Evolutionary conservation across 2,797 vertebrate genomes (phyloP), one percentile per base, ranked within the genome.

Genomic region (Sylvia borin): DNA sequence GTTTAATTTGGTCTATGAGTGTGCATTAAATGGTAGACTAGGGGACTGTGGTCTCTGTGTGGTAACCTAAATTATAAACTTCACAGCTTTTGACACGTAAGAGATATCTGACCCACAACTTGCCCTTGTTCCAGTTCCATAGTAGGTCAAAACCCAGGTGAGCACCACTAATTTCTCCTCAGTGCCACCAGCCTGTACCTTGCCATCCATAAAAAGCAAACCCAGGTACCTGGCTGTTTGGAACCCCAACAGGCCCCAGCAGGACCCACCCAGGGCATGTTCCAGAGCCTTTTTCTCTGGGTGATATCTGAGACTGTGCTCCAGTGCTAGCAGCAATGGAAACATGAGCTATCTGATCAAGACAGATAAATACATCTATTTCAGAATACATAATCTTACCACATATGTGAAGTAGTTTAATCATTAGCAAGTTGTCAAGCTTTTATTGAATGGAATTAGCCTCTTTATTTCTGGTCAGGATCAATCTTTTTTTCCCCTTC

Each of bases 401-500:
- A 90, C 93, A 95, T 95, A 91, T 95, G 95, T 91, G 87, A 94
- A 95, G 93, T 50, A 89, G 72, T 94, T 94, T 79, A 81, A 96
- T 82, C 91, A 97, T 96, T 96, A 94, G 64, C 92, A 95, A 96
- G 90, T 92, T 93, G 89, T 73, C 87, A 87, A 85, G 72, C 54
- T 15, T 74, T 74, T 97, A 96, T 96, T 73, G 95, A 97, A 96
- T 91, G 80, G 95, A 97, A 91, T 85, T 95, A 93, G 75, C 93
- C 71, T 97, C 90, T 94, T 96, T 62, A 81, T 93, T 93, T 83
- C 82, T 93, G 90, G 82, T 79, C 60, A 92, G 79, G 90, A 97
- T 83, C 85, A 83, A 85, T 78, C 80, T 88, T 90, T 51, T 78
- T 62, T 81, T 8, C 57, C 73, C 61, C 48, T 64, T 95, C 88